Evolutionary conservation across 2,797 vertebrate genomes (phyloP), one percentile per base, ranked within the genome.

Genomic region (Lophius americanus): DNA sequence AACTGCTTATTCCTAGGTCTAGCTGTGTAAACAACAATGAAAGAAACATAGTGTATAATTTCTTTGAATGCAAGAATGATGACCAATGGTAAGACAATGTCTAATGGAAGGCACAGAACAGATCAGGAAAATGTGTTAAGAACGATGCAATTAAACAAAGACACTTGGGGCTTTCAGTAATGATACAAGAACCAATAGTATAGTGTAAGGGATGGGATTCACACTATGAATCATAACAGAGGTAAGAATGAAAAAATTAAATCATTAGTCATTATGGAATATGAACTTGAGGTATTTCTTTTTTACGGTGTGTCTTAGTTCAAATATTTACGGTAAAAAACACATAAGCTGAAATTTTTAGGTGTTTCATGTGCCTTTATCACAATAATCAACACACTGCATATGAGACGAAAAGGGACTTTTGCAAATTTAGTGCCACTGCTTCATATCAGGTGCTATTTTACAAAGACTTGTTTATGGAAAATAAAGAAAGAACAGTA

Each of bases 81-180:
- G 23, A 23, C 23, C 23, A 23, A 23, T 23, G 23, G 23, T 23
- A 23, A 23, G 23, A 23, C 23, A 23, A 23, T 23, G 23, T 23
- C 23, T 23, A 23, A 23, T 23, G 23, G 23, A 23, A 23, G 23
- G 23, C 23, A 23, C 23, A 23, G 23, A 23, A 23, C 23, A 23
- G 23, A 23, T 23, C 23, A 1, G 23, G 23, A 23, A 23, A 23
- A 23, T 23, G 23, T 23, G 23, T 41, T 9, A 41, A 3, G 6
- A 9, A 60, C 6, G 12, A 11, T 53, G 58, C 48, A 51, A 50
- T 7, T 61, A 74, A 23, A 64, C 59, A 76, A 83, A 43, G 70
- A 75, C 69, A 83, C 78, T 60, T 68, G 36, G 73, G 48, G 60
- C 48, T 56, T 56, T 53, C 46, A 60, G 73, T 13, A 49, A 52